Conservation (phyloP, 1,140 invertebrate species). For the Brachionus sp. region DNA sequence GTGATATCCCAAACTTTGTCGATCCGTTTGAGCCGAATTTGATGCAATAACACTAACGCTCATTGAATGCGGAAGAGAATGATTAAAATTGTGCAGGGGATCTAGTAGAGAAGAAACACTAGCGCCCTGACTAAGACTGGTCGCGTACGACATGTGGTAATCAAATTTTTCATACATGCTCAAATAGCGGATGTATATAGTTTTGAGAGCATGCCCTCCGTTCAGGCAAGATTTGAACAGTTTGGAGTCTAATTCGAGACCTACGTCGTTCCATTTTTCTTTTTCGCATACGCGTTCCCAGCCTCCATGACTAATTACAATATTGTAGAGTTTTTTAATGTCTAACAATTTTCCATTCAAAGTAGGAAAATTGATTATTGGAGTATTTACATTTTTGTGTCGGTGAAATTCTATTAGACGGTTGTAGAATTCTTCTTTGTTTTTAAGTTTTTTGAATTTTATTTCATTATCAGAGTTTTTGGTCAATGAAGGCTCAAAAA, state of each 20-base stretch:
- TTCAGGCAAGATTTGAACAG: conserved; percentile 77
- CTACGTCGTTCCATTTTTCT: conserved; percentile 73
- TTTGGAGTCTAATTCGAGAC: conserved; percentile 70
- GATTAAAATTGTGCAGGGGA: conserved; percentile 18
- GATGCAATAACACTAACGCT: not conserved
- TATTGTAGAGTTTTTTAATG: conserved; percentile 79
- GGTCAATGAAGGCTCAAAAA: not conserved
- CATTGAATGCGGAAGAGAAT: conserved; percentile 4
- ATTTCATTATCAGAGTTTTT: not conserved
- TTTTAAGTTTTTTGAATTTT: conserved; percentile 18
- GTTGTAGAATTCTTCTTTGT: conserved; percentile 25
- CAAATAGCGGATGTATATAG: conserved; percentile 77
- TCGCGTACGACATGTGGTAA: not conserved
- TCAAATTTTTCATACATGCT: conserved; percentile 35
- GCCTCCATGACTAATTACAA: conserved; percentile 83
- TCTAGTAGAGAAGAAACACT: conserved; percentile 1
- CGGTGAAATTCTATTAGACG: conserved; percentile 39
- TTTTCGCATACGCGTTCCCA: conserved; percentile 82
- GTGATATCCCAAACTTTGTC: not conserved
- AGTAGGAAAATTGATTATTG: conserved; percentile 71
- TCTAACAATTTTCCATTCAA: conserved; percentile 84
- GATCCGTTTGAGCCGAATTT: not conserved
- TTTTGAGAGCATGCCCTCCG: conserved; percentile 77
- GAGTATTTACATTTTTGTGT: conserved; percentile 65
- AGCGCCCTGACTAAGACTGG: not conserved